Evolutionary conservation across 2,888 invertebrate genomes (phyloP).

Genomic region (Rhingia campestris): DNA sequence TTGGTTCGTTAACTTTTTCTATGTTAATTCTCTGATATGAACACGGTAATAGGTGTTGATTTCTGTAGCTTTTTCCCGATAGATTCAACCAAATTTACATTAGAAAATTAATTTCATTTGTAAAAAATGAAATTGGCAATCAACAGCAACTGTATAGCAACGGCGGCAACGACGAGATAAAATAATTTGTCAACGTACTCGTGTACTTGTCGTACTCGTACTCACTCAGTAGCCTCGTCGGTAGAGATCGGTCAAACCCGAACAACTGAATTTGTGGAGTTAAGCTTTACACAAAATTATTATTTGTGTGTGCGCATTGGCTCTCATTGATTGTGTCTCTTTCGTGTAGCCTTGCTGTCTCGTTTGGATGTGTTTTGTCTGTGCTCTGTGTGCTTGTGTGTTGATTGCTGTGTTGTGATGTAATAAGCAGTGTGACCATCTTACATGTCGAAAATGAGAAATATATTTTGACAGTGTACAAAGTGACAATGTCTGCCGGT

Average conservation of each 20-base stretch:
- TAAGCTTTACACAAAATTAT: slow-evolving; percentile 44
- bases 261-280: slow-evolving; percentile 59
- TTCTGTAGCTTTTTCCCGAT: background rate
- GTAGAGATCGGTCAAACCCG: slow-evolving; percentile 68
- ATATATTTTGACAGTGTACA: too few species aligned
- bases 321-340: slow-evolving; percentile 28
- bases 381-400: background rate
- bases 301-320: slow-evolving; percentile 29
- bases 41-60: background rate
- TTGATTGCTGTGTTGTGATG: too few species aligned
- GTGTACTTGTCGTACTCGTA: slow-evolving; percentile 66
- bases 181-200: slow-evolving; percentile 59
- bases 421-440: too few species aligned
- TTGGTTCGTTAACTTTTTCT: background rate
- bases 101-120: background rate
- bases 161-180: slow-evolving; percentile 59
- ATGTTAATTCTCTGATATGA: background rate
- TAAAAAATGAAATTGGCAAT: slow-evolving; percentile 26
- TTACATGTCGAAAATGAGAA: too few species aligned
- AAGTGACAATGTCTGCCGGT: too few species aligned
- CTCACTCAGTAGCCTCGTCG: slow-evolving; percentile 60
- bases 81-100: background rate
- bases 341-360: slow-evolving; percentile 1
- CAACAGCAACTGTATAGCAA: slow-evolving; percentile 37
- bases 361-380: background rate